Percentiles rank a stretch among this genome's conserved stretches.
These are phyloP conservation scores for Megamerina dolium DNA, from an alignment of 2,888 invertebrate genomes.

Conservation along the genomic window DNA sequence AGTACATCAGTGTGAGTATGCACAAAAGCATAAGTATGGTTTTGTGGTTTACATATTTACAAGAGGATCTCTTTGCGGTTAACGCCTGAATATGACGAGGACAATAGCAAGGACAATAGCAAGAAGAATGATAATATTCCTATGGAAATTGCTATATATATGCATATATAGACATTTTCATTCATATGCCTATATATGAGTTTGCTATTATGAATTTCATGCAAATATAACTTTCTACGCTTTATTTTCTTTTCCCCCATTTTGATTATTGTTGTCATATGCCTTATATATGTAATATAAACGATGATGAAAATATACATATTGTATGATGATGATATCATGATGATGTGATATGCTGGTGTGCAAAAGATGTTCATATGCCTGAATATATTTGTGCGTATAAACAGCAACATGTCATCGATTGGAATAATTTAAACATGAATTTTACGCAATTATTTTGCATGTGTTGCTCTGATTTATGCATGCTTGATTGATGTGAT, in stretches of 20 bases:
- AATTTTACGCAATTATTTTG: conserved; percentile 17
- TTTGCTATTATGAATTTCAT: background rate
- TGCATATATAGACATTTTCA: background rate
- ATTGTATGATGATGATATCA: too few species aligned
- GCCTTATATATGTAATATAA: background rate
- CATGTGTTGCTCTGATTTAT: conserved; percentile 13
- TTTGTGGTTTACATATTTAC: too few species aligned
- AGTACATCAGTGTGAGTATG: too few species aligned
- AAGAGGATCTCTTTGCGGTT: too few species aligned
- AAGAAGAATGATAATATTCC: too few species aligned
- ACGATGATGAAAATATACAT: background rate
- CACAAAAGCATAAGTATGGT: too few species aligned
- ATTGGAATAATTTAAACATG: conserved; percentile 30
- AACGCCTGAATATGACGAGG: too few species aligned
- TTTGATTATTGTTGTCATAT: background rate
- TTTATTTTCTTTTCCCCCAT: background rate
- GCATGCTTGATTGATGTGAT: conserved; percentile 14
- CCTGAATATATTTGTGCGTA: conserved; percentile 8
- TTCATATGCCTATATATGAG: too few species aligned
- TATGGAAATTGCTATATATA: background rate
- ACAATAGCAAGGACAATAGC: too few species aligned
- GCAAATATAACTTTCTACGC: background rate
- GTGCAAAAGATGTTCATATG: background rate
- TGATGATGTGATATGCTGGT: too few species aligned
- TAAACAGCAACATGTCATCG: too few species aligned